phyloP scores from a whole-genome alignment of 2,113 vertebrate species.

The Lagopus muta region DNA sequence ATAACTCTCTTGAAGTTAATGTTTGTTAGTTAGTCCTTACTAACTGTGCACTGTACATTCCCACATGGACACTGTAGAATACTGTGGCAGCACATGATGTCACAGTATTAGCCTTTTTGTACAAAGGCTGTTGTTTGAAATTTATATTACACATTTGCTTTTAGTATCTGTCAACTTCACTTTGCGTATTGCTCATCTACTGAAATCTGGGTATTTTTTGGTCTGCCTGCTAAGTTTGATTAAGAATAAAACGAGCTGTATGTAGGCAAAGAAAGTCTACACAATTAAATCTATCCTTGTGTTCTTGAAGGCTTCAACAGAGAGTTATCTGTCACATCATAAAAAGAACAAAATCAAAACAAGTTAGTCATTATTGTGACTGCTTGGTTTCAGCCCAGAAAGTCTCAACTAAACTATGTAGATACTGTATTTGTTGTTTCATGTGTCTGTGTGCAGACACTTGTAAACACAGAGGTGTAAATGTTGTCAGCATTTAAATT shows the following conservation, averaged over 20 bases:
- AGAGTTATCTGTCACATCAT: conserved; percentile 12
- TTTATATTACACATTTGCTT: neutral
- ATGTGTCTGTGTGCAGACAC: conserved; percentile 36
- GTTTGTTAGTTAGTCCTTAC: neutral
- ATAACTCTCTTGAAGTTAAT: conserved; percentile 48
- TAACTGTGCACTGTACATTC: conserved; percentile 42
- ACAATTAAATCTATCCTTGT: neutral
- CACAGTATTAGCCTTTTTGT: conserved; percentile 14
- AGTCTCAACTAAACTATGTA: conserved; percentile 20
- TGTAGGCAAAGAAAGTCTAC: neutral
- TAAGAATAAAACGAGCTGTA: neutral
- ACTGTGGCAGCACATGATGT: conserved; percentile 14
- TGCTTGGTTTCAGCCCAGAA: conserved; percentile 24
- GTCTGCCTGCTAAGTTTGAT: neutral
- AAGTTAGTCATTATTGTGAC: conserved; percentile 28
- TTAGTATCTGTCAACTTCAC: neutral
- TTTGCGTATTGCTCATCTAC: neutral
- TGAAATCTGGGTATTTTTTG: conserved; percentile 14
- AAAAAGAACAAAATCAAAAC: conserved; percentile 26
- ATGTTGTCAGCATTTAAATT: conserved; percentile 68
- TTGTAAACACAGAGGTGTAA: conserved; percentile 53
- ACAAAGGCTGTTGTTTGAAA: neutral
- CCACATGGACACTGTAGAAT: neutral
- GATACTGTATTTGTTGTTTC: conserved; percentile 38
- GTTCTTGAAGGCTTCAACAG: neutral